Base-by-base conservation (phyloP, 1,140 invertebrate genomes). In the Holotrichia oblita region DNA sequence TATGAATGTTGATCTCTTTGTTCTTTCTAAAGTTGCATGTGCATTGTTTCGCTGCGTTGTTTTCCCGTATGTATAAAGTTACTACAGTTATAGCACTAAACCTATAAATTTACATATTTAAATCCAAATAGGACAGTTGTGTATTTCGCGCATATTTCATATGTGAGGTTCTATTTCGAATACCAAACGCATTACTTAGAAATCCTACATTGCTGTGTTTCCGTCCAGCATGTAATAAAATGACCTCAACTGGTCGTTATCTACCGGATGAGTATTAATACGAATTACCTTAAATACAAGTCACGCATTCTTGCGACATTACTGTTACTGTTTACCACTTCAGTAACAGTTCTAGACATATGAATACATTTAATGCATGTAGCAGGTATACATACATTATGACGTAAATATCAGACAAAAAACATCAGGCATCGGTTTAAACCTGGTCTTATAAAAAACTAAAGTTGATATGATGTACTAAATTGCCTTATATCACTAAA, bases 251-350 rank as follows among this genome's bases (percentile, higher is more conserved):
- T 27, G 27, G 22, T 22, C 61, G 61, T 69, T 69, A 69, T 69
- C 61, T 69, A 22, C 61, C 61, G 61, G 61, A 69, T 69, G 61
- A 17, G 61, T 34, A 69, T 69, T 69, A 69, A 34, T 20, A 22
- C 22, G 61, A 69, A 20, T 69, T 69, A 69, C 61, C 61, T 27
- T 2, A 69, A 24, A 20, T 69, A n/a, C 27, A 4, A 20, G 20
- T 27, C 61, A 69, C 61, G 61, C 24, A 69, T 9, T 34, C 22
- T 69, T 69, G 22, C 61, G 22, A 12, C 22, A 27, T 27, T 69
- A 69, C 14, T 69, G 27, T 34, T 48, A 6, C 10, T 48, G 44
- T 48, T 48, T 48, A 17, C 7, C 61, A 69, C 4, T 69, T 69
- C 22, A 22, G 27, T 69, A 34, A 27, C 61, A 34, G n/a, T 14